These are phyloP conservation scores for Drosophila setifemur DNA, from an alignment of 1,140 invertebrate species.

Conservation along the genomic window DNA sequence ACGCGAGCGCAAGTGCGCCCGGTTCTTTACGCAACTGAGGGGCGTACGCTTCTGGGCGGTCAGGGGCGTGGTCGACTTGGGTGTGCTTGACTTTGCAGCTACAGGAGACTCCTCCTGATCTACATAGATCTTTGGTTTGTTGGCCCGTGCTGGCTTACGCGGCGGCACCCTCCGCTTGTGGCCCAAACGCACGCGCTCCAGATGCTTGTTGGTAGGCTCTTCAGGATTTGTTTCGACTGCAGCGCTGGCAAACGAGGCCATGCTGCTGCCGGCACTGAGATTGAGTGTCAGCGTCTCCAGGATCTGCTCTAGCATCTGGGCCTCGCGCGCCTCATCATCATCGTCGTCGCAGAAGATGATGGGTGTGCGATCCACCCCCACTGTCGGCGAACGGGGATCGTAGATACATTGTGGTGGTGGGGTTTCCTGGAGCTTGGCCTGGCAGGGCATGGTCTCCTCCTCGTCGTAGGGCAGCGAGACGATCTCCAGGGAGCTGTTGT, in stretches of 20 bases:
- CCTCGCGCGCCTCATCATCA: slow-evolving; percentile 60
- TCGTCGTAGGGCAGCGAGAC: slow-evolving; percentile 55
- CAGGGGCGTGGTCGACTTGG: slow-evolving; percentile 25
- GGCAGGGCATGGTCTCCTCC: slow-evolving; percentile 65
- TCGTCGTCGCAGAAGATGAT: slow-evolving; percentile 82
- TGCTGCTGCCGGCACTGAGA: slow-evolving; percentile 59
- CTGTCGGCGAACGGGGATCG: slow-evolving; percentile 83
- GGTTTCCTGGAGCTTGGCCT: slow-evolving; percentile 23
- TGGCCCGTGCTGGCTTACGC: slow-evolving; percentile 53
- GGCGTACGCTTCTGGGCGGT: slow-evolving; percentile 55
- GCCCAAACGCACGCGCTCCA: slow-evolving; percentile 67
- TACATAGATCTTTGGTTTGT: slow-evolving; percentile 60
- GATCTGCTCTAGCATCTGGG: slow-evolving; percentile 72
- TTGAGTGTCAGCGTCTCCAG: slow-evolving; percentile 69
- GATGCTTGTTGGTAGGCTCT: slow-evolving; percentile 64
- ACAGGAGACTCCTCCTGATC: slow-evolving; percentile 40
- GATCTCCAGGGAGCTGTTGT: slow-evolving; percentile 63
- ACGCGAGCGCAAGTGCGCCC: slow-evolving; percentile 56
- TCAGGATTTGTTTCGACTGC: slow-evolving; percentile 20
- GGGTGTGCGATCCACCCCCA: slow-evolving; percentile 83
- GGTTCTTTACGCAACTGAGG: slow-evolving; percentile 68
- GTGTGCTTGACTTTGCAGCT: not conserved
- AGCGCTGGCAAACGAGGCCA: slow-evolving; percentile 55
- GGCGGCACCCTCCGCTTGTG: slow-evolving; percentile 58
- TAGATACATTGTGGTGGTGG: slow-evolving; percentile 14